Percentiles rank a stretch among this genome's conserved stretches.
phyloP scores from a whole-genome alignment of 2,113 vertebrate species.

The Carlito syrichta region DNA sequence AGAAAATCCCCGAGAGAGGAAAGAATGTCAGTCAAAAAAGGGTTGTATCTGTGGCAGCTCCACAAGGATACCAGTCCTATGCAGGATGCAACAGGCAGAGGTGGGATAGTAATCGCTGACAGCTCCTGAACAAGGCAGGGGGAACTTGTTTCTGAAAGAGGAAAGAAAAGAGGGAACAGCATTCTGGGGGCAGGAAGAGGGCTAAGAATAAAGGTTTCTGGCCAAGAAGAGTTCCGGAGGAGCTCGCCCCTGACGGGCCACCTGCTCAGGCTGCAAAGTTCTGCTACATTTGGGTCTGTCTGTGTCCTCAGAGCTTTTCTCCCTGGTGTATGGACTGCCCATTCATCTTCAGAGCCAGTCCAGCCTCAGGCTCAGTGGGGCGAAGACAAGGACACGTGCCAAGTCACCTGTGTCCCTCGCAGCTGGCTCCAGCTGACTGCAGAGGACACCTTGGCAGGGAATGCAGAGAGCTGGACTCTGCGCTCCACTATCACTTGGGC shows the following conservation, averaged over 20 bases:
- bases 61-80: not conserved
- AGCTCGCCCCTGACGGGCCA: not conserved
- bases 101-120: not conserved
- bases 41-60: not conserved
- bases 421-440: not conserved
- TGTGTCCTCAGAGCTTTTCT: not conserved
- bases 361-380: not conserved
- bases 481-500: no score
- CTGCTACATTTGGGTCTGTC: not conserved
- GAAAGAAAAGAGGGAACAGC: not conserved
- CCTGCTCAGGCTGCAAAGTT: not conserved
- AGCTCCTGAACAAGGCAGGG: not conserved
- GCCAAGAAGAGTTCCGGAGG: not conserved
- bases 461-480: not conserved
- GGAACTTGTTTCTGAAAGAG: not conserved
- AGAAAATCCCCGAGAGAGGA: not conserved
- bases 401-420: slow-evolving; percentile 31
- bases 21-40: not conserved
- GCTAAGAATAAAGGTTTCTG: not conserved
- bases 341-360: not conserved
- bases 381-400: not conserved
- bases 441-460: not conserved
- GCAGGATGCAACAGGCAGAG: not conserved
- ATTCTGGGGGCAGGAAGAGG: not conserved
- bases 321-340: not conserved